These are phyloP conservation scores for Numenius phaeopus DNA, from an alignment of 2,797 vertebrate genomes.

Conservation along the genomic window DNA sequence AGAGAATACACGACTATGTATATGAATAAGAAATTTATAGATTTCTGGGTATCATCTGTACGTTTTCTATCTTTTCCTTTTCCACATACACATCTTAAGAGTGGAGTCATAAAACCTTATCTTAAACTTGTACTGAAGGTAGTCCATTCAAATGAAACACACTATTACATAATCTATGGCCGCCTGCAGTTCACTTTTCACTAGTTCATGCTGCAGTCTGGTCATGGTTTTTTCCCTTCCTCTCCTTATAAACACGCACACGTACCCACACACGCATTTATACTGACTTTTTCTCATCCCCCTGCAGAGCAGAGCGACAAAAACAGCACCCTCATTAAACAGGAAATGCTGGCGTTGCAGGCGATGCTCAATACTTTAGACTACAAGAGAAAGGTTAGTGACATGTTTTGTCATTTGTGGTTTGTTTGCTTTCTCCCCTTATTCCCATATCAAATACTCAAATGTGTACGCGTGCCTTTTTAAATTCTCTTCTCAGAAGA, in stretches of 20 bases:
- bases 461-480: rapidly evolving
- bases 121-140: not conserved
- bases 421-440: constrained; percentile 24
- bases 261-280: rapidly evolving
- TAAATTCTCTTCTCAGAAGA: not conserved
- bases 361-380: constrained; percentile 94
- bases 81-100: not conserved
- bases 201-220: not conserved
- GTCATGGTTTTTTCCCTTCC: not conserved
- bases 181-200: not conserved
- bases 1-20: not conserved
- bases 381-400: constrained; percentile 93
- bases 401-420: constrained; percentile 16
- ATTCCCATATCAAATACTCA: not conserved
- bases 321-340: constrained; percentile 87
- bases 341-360: constrained; percentile 91
- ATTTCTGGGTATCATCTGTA: not conserved
- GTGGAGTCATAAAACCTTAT: not conserved
- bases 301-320: constrained; percentile 87
- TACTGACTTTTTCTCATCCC: not conserved
- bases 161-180: not conserved
- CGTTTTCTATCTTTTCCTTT: not conserved
- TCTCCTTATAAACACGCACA: not conserved
- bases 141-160: not conserved
- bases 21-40: not conserved